Evolutionary conservation across 2,797 vertebrate genomes (phyloP).

Genomic region (Gadopsis marmoratus): DNA sequence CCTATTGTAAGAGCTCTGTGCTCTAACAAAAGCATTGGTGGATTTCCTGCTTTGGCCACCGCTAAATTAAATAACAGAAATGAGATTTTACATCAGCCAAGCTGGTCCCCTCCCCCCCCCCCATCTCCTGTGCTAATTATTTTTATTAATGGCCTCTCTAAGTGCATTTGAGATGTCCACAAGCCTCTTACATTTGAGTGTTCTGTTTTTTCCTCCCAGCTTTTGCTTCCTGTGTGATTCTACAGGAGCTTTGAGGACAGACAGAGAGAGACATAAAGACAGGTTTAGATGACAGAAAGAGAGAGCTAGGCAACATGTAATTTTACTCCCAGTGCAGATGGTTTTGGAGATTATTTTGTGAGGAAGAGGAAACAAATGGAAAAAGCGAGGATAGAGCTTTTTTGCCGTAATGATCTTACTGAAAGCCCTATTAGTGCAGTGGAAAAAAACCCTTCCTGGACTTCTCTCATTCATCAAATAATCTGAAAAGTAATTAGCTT

Average conservation of each 20-base stretch:
- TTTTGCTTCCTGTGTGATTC: slow-evolving; percentile 71
- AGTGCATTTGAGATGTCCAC: slow-evolving; percentile 81
- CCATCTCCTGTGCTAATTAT: slow-evolving; percentile 80
- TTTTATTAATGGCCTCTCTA: slow-evolving; percentile 83
- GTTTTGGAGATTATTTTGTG: slow-evolving; percentile 67
- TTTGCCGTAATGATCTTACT: slow-evolving; percentile 66
- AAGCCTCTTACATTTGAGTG: slow-evolving; percentile 75
- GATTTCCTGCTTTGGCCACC: slow-evolving; percentile 78
- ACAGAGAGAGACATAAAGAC: slow-evolving; percentile 57
- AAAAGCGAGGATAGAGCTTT: slow-evolving; percentile 54
- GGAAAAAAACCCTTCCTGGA: slow-evolving; percentile 31
- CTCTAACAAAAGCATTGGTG: slow-evolving; percentile 78
- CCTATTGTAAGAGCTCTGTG: slow-evolving; percentile 57
- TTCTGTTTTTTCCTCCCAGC: slow-evolving; percentile 61
- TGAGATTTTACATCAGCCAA: slow-evolving; percentile 83
- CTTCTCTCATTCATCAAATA: slow-evolving; percentile 49
- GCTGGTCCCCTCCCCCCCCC: slow-evolving; percentile 56
- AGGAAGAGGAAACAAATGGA: slow-evolving; percentile 60
- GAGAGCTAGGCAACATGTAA: slow-evolving; percentile 61
- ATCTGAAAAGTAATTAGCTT: slow-evolving; percentile 53
- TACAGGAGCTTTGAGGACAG: slow-evolving; percentile 60
- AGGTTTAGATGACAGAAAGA: slow-evolving; percentile 63
- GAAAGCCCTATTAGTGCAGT: slow-evolving; percentile 65
- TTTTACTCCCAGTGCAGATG: slow-evolving; percentile 68
- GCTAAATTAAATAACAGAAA: slow-evolving; percentile 83